These are phyloP conservation scores for Chiroxiphia lanceolata DNA, from an alignment of 2,797 vertebrate genomes.

Conservation along the genomic window DNA sequence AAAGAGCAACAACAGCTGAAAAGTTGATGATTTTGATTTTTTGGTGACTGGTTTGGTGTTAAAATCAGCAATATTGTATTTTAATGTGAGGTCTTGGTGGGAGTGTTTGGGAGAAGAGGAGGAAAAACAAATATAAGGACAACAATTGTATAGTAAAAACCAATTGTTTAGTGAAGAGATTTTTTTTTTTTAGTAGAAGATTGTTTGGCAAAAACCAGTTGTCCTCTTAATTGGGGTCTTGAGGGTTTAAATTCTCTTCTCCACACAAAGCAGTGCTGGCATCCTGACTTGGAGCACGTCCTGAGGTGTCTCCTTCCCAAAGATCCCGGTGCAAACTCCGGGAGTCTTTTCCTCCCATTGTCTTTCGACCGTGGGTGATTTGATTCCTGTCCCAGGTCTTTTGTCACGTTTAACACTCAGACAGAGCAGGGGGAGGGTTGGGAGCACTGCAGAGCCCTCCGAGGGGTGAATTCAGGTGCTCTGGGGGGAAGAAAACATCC, in stretches of 20 bases:
- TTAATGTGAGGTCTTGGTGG: too few species aligned
- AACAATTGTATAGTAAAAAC: too few species aligned
- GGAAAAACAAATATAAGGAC: too few species aligned
- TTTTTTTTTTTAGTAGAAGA: too few species aligned
- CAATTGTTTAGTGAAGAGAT: too few species aligned
- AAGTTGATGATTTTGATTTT: background rate
- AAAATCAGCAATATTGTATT: too few species aligned
- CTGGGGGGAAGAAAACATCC: background rate
- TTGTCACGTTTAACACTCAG: background rate
- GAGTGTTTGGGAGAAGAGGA: too few species aligned
- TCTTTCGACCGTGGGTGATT: background rate
- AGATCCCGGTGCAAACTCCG: background rate
- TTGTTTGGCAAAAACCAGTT: too few species aligned
- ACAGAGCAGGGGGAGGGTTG: background rate
- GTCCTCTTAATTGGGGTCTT: too few species aligned
- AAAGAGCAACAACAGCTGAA: background rate
- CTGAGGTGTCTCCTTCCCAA: too few species aligned
- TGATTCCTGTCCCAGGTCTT: background rate
- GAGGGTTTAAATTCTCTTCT: too few species aligned
- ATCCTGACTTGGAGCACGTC: accelerated
- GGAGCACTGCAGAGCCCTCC: background rate
- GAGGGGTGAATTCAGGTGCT: background rate
- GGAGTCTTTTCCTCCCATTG: background rate
- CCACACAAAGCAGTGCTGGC: background rate
- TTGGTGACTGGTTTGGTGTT: background rate